Conservation (phyloP, 2,113 vertebrate species). For the Pipra filicauda region DNA sequence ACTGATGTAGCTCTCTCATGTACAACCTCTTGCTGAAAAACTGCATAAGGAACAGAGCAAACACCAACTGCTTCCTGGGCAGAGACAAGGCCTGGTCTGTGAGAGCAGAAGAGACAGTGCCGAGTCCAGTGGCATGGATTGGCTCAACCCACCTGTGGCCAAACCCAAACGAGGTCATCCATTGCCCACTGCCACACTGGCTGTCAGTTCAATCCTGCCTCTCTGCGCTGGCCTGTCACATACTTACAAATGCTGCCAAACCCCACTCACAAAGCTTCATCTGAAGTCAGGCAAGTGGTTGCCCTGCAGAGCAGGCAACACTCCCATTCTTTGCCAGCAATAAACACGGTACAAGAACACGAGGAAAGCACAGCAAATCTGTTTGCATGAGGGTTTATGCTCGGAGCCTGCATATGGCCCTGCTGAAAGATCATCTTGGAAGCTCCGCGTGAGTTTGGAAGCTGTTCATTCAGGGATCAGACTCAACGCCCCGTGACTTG, state of each 20-base stretch:
- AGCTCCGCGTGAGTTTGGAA: background rate
- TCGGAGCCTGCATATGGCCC: rapidly evolving
- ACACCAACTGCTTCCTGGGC: rapidly evolving
- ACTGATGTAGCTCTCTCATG: background rate
- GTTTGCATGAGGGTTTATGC: background rate
- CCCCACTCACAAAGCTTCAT: background rate
- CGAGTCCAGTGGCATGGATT: rapidly evolving
- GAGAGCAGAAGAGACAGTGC: rapidly evolving
- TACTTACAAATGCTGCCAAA: background rate
- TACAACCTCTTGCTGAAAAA: background rate
- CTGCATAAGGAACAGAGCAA: background rate
- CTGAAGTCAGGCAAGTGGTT: background rate
- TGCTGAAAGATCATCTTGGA: background rate
- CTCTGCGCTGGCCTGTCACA: rapidly evolving
- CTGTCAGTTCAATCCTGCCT: background rate
- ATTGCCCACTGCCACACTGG: background rate
- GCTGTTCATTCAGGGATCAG: background rate
- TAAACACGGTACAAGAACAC: rapidly evolving
- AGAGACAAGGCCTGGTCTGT: background rate
- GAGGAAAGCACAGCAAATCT: background rate
- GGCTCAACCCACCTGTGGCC: background rate
- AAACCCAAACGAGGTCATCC: background rate
- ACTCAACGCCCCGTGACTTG: background rate
- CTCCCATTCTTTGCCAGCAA: background rate
- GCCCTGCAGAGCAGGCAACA: background rate